A percentile compares a stretch with the other conserved stretches of the same genome.
phyloP scores from a whole-genome alignment of 2,113 vertebrate species.

The Neolamprologus cancellatus region DNA sequence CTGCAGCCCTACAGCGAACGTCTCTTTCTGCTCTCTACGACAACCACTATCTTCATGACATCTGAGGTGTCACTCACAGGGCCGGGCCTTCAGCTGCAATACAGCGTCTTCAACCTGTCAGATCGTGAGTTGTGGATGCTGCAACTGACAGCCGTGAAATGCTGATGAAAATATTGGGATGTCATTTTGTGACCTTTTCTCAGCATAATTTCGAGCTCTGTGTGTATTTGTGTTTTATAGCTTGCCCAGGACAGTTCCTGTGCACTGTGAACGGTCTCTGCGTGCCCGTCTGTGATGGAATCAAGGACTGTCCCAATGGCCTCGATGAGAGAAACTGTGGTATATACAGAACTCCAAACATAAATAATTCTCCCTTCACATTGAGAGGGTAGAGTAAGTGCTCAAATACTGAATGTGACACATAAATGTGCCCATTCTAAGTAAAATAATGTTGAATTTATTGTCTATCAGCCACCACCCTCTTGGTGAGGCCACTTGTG shows the following conservation, averaged over 20 bases:
- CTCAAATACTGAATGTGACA: background rate
- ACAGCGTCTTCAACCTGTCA: conserved; percentile 85
- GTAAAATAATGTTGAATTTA: background rate
- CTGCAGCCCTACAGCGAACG: conserved; percentile 81
- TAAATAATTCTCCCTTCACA: background rate
- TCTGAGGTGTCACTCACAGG: conserved; percentile 86
- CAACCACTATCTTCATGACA: conserved; percentile 78
- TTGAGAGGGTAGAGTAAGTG: background rate
- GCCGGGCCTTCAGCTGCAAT: conserved; percentile 81
- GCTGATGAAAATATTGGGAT: background rate
- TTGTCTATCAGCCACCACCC: background rate
- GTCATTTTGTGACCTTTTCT: background rate
- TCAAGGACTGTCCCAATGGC: conserved; percentile 86
- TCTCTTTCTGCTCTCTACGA: conserved; percentile 67
- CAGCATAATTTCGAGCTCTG: background rate
- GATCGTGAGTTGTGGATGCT: conserved; percentile 75
- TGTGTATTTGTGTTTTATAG: conserved; percentile 51
- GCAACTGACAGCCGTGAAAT: background rate
- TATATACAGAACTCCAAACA: conserved; percentile 14
- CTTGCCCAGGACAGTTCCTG: conserved; percentile 86
- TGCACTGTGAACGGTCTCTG: conserved; percentile 84
- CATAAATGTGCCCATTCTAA: background rate
- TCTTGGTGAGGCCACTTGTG: background rate
- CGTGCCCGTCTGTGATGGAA: conserved; percentile 85
- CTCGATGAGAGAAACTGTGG: conserved; percentile 92